Conservation (phyloP, 2,888 invertebrate genomes). For the Parasteatoda lunata region DNA sequence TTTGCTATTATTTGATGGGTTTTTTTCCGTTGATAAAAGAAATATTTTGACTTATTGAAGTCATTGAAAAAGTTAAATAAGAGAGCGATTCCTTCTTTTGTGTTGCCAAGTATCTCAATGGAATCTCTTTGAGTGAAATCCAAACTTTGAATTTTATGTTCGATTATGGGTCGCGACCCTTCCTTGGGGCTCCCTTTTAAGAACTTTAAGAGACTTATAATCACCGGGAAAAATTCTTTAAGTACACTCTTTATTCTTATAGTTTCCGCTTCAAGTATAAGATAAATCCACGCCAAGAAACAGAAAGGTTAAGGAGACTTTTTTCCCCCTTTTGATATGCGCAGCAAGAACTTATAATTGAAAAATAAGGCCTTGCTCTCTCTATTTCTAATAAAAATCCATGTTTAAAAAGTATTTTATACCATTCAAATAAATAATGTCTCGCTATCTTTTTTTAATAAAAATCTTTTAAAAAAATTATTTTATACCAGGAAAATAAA, state of each 20-base stretch:
- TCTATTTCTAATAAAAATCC: too few relatives aligned
- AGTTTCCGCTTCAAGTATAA: background rate
- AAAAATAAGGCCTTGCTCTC: too few relatives aligned
- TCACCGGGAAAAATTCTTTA: background rate
- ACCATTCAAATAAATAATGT: too few relatives aligned
- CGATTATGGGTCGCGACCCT: conserved; percentile 35
- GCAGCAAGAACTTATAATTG: too few relatives aligned
- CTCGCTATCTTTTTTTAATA: too few relatives aligned
- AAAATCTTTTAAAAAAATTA: too few relatives aligned
- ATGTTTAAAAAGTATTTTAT: too few relatives aligned
- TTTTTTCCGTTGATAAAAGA: conserved; percentile 1
- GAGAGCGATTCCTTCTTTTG: conserved; percentile 9
- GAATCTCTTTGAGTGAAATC: background rate
- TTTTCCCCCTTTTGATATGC: conserved; percentile 8
- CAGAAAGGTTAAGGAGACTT: background rate
- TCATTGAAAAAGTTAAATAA: background rate
- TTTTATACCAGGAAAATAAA: too few relatives aligned
- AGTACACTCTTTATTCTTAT: background rate
- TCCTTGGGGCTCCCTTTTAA: background rate
- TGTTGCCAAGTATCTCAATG: conserved; percentile 17
- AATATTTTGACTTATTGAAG: conserved; percentile 4
- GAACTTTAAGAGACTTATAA: background rate
- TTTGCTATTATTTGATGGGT: background rate
- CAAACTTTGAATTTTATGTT: conserved; percentile 7
- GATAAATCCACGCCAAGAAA: background rate